These are phyloP conservation scores for Tolmerus cingulatus DNA, from an alignment of 2,888 invertebrate genomes.

Conservation along the genomic window DNA sequence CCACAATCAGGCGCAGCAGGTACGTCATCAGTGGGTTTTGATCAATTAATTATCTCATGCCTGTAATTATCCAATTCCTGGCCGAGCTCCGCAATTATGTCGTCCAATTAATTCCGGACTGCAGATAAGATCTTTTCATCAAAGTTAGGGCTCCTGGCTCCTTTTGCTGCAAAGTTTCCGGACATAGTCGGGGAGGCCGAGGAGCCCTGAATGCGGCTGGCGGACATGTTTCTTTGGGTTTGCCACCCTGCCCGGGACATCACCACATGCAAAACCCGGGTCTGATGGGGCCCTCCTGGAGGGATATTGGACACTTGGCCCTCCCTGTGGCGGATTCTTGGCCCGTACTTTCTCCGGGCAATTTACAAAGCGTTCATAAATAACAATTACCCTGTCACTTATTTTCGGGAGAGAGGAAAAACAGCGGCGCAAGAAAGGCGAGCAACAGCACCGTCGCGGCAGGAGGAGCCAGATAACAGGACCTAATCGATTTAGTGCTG, in stretches of 20 bases:
- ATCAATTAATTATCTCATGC: constrained; percentile 34
- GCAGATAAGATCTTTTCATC: constrained; percentile 34
- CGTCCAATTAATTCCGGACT: constrained; percentile 35
- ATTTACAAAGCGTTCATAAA: constrained; percentile 39
- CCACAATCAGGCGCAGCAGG: background rate
- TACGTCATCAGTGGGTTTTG: background rate
- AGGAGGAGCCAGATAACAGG: constrained; percentile 41
- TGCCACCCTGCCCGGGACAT: background rate
- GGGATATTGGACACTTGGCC: background rate
- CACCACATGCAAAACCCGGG: background rate
- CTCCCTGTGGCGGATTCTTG: background rate
- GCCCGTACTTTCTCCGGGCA: constrained; percentile 14
- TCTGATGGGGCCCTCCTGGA: background rate
- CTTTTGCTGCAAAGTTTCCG: background rate
- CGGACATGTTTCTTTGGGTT: background rate
- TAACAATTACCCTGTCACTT: constrained; percentile 43
- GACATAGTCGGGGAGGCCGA: background rate
- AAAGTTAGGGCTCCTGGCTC: background rate
- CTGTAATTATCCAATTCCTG: constrained; percentile 25
- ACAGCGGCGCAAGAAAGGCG: background rate
- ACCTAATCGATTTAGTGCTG: constrained; percentile 42
- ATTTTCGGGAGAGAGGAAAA: background rate
- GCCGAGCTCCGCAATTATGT: constrained; percentile 32
- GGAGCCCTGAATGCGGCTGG: background rate
- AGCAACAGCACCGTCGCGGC: background rate